Evolutionary conservation across 2,113 vertebrate species (phyloP).

Genomic region (Notarius quadriscutis): DNA sequence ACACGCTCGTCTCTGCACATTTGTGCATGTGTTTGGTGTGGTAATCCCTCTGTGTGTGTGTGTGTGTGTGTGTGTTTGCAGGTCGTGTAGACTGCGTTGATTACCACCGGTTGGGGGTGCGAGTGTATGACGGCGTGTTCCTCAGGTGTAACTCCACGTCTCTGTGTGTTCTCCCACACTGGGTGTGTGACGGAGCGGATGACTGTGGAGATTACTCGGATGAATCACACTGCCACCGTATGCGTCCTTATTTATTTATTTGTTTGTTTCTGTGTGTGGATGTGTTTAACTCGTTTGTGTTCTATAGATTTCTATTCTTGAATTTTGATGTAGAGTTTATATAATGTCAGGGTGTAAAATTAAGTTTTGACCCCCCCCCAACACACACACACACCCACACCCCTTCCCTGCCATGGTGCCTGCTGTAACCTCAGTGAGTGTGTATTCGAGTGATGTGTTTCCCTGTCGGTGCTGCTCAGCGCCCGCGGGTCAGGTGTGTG

Average conservation of each 20-base stretch:
- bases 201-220: slow-evolving; percentile 87
- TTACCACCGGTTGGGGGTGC: slow-evolving; percentile 84
- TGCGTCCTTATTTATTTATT: neutral
- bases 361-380: too few species aligned
- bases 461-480: slow-evolving; percentile 62
- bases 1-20: neutral
- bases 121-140: slow-evolving; percentile 78
- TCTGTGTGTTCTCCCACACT: slow-evolving; percentile 82
- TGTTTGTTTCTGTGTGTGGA: neutral
- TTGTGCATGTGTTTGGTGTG: slow-evolving; percentile 1
- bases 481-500: slow-evolving; percentile 79
- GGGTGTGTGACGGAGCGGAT: slow-evolving; percentile 86
- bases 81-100: slow-evolving; percentile 79
- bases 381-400: too few species aligned
- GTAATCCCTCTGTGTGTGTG: neutral
- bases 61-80: slow-evolving; percentile 54
- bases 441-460: too few species aligned
- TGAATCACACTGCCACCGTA: slow-evolving; percentile 84
- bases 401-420: too few species aligned
- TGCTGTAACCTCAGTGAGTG: too few species aligned
- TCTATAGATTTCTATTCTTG: neutral
- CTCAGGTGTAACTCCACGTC: slow-evolving; percentile 86
- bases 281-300: neutral
- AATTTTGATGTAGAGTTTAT: too few species aligned
- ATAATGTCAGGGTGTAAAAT: too few species aligned